Evolutionary conservation across 2,113 vertebrate species (phyloP), one percentile per base, ranked within the genome.

Genomic region (Alectura lathami): DNA sequence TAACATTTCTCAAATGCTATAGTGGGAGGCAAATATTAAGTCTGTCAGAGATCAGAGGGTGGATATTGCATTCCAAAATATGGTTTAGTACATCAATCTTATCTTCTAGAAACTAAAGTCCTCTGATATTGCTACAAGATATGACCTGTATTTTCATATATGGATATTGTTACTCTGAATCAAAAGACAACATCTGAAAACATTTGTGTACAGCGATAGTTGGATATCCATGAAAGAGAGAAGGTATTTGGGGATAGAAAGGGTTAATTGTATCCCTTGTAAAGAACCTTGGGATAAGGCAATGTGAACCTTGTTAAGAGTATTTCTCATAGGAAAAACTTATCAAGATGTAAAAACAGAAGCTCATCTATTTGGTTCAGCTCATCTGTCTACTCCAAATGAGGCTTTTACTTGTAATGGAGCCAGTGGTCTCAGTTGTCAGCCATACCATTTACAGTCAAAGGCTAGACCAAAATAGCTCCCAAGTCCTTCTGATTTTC

Each of bases 361-460:
- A 93, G 47, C 34, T 88, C 36, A 42, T 83, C 43, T 83, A 48
- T 80, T 82, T 83, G 80, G 91, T 43, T 22, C 60, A 23, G 56
- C 78, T 91, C 34, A 74, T 93, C 76, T 94, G 57, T 90, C 91
- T 88, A 89, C 75, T 95, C 43, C 81, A 97, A 67, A 75, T 72
- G 83, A 48, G 76, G 80, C 38, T 82, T 90, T 93, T 93, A 83
- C 53, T 91, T 93, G 94, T 94, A 94, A 83, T 66, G 69, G 51
- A 94, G 85, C 93, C 94, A 90, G 88, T 80, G 27, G 2, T 91
- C 90, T 97, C 95, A 95, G 53, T 73, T 93, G 72, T 95, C 93
- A 91, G n/a, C 76, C 60, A 48, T 80, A 68, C 93, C 91, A 94
- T 97, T 97, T 97, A 93, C 94, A 96, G 96, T 88, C 89, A 95